Conservation (phyloP, 2,113 vertebrate genomes). For the Artemisiospiza belli region DNA sequence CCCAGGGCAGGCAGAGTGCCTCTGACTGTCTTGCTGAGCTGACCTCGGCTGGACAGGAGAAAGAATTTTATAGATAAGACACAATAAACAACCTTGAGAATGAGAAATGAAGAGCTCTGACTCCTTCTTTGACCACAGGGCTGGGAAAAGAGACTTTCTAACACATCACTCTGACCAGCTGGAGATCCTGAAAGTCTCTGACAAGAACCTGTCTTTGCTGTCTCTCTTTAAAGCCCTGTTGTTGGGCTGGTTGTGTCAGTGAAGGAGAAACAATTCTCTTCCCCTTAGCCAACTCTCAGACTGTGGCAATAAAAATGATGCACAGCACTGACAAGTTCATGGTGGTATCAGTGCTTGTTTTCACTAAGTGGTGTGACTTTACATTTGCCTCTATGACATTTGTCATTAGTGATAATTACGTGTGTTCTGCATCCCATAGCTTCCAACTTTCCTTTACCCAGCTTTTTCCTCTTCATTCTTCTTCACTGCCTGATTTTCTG, state of each 20-base stretch:
- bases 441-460: background rate
- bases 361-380: background rate
- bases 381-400: background rate
- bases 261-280: background rate
- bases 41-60: too few species aligned
- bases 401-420: background rate
- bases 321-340: background rate
- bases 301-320: background rate
- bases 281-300: background rate
- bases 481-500: background rate
- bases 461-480: background rate
- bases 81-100: too few species aligned
- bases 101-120: too few species aligned
- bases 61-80: too few species aligned
- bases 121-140: too few species aligned
- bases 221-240: background rate
- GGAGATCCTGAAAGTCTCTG: background rate
- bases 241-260: background rate
- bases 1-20: too few species aligned
- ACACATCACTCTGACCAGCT: too few species aligned
- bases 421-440: background rate
- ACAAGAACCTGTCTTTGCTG: background rate
- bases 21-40: too few species aligned
- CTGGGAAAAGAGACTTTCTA: too few species aligned
- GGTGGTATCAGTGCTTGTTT: background rate